These are phyloP conservation scores for Oscheius sp. DNA, from an alignment of 2,888 invertebrate species.

Conservation along the genomic window DNA sequence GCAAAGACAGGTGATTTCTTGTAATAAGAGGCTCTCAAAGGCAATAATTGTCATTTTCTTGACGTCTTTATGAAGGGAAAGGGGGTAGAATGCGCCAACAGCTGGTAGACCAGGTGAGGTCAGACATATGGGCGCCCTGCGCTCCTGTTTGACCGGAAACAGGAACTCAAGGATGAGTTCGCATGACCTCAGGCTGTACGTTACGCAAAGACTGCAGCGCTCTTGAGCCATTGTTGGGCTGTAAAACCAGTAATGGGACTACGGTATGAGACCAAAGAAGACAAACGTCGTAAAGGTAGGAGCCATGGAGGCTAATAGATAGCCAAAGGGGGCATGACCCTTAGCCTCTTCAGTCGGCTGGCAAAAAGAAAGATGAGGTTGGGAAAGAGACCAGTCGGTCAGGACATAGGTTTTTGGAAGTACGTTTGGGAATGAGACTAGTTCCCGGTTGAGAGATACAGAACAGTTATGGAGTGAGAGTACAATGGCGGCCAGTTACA, in stretches of 20 bases:
- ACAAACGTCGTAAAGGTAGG: constrained; percentile 35
- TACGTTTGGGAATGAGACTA: neutral
- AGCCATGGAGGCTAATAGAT: constrained; percentile 5
- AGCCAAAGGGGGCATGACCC: neutral
- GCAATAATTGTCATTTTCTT: too few relatives aligned
- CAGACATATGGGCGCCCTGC: constrained; percentile 28
- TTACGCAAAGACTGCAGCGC: constrained; percentile 28
- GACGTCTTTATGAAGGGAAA: too few relatives aligned
- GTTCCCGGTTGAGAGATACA: too few relatives aligned
- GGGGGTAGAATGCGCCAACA: constrained; percentile 12
- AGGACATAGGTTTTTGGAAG: neutral
- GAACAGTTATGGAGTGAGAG: too few relatives aligned
- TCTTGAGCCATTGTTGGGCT: constrained; percentile 11
- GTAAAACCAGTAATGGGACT: constrained; percentile 29
- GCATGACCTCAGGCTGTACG: constrained; percentile 19
- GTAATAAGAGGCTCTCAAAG: too few relatives aligned
- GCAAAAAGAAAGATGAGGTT: constrained; percentile 11
- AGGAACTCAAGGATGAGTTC: constrained; percentile 27
- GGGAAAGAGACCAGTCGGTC: neutral
- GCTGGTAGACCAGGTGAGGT: constrained; percentile 23
- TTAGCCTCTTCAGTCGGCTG: neutral
- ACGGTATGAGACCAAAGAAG: constrained; percentile 23
- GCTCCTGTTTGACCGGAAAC: constrained; percentile 28
- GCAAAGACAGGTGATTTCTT: too few relatives aligned
- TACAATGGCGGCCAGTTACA: too few relatives aligned